phyloP scores from a whole-genome alignment of 2,888 invertebrate genomes.

The Matsumyia berberina region DNA sequence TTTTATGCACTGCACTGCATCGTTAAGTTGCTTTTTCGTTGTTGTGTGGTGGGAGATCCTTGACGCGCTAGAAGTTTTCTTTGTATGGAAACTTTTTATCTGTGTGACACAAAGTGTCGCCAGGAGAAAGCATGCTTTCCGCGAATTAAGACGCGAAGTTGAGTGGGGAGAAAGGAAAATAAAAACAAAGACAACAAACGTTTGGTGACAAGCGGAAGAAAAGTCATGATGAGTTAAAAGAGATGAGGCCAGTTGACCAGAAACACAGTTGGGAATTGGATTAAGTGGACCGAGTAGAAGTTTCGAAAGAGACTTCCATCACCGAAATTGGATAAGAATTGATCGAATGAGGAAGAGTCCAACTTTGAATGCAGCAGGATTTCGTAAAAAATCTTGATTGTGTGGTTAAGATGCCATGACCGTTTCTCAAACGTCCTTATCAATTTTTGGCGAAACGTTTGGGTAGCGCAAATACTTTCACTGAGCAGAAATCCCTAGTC shows the following conservation, averaged over 20 bases:
- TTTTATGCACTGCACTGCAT: neutral
- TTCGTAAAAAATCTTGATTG: too few relatives aligned
- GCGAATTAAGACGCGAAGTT: neutral
- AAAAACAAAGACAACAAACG: constrained; percentile 24
- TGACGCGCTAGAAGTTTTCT: neutral
- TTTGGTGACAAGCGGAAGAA: constrained; percentile 26
- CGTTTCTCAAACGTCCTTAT: too few relatives aligned
- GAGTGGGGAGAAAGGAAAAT: constrained; percentile 11
- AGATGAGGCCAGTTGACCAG: neutral
- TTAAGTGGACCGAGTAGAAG: neutral
- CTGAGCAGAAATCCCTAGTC: too few relatives aligned
- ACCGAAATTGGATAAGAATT: too few relatives aligned
- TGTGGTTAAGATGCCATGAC: too few relatives aligned
- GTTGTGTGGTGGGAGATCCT: neutral
- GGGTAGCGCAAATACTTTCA: too few relatives aligned
- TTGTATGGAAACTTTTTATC: constrained; percentile 4
- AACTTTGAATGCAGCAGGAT: too few relatives aligned
- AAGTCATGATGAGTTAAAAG: constrained; percentile 38
- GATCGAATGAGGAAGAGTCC: too few relatives aligned
- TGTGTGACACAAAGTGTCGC: constrained; percentile 9
- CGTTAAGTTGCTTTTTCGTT: constrained; percentile 7
- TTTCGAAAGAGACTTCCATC: too few relatives aligned
- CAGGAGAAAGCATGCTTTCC: neutral
- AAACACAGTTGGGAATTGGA: constrained; percentile 22
- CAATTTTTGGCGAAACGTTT: too few relatives aligned